These are phyloP conservation scores for Oncorhynchus mykiss DNA, from an alignment of 2,113 vertebrate genomes.

Conservation along the genomic window DNA sequence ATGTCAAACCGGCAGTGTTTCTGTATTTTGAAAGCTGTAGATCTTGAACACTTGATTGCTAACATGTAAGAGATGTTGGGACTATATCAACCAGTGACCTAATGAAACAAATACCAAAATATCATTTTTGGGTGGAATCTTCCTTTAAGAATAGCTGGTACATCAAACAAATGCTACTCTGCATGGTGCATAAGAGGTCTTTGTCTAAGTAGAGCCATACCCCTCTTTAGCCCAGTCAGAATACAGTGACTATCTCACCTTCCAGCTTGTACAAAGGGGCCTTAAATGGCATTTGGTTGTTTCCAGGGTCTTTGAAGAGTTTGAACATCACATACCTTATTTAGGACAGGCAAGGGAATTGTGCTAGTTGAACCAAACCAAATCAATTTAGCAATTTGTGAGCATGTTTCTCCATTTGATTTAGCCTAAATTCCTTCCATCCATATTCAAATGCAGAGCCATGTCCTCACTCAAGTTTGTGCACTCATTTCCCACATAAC, in stretches of 20 bases:
- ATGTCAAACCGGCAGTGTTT: too few relatives aligned
- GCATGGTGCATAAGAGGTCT: background rate
- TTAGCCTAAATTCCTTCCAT: background rate
- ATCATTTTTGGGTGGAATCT: too few relatives aligned
- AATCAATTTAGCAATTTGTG: background rate
- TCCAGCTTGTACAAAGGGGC: background rate
- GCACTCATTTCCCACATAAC: slow-evolving; percentile 2
- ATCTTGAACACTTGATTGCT: too few relatives aligned
- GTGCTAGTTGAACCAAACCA: background rate
- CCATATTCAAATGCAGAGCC: slow-evolving; percentile 8
- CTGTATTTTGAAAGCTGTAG: too few relatives aligned
- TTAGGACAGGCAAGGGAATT: background rate
- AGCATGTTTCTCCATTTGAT: background rate
- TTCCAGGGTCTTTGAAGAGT: background rate
- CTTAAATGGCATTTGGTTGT: background rate
- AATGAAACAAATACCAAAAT: too few relatives aligned
- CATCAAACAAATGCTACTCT: slow-evolving; percentile 43
- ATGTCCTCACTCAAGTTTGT: slow-evolving; percentile 1
- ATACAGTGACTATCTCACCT: background rate
- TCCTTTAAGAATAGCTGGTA: slow-evolving; percentile 34
- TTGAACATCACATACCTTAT: background rate
- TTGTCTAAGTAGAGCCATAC: background rate
- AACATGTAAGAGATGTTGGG: too few relatives aligned
- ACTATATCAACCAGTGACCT: too few relatives aligned
- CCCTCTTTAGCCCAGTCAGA: background rate